These are phyloP conservation scores for Eupleurogrammus muticus DNA, from an alignment of 2,797 vertebrate species.

Conservation along the genomic window DNA sequence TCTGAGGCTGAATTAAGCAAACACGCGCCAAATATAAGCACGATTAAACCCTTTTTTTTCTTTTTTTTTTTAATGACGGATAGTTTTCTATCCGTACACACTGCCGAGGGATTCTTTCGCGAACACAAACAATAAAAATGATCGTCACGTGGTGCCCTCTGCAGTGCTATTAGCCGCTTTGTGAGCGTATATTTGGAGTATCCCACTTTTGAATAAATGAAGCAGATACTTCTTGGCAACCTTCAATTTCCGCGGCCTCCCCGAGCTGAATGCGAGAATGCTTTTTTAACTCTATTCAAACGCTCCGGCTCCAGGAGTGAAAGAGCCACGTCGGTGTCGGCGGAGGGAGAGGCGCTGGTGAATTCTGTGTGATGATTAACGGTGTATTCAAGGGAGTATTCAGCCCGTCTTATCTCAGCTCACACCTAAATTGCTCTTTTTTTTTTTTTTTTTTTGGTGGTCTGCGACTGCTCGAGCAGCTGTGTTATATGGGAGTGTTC, in stretches of 20 bases:
- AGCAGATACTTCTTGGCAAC: constrained; percentile 18
- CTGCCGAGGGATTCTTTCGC: not conserved
- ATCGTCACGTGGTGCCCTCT: not conserved
- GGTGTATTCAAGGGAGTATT: constrained; percentile 62
- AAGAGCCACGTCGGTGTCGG: constrained; percentile 33
- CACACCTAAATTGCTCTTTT: constrained; percentile 64
- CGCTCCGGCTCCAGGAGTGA: constrained; percentile 32
- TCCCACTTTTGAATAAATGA: constrained; percentile 16
- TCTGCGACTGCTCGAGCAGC: constrained; percentile 53
- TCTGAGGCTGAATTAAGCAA: constrained; percentile 19
- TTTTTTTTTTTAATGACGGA: constrained; percentile 9
- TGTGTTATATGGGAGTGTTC: constrained; percentile 40
- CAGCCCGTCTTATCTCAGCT: constrained; percentile 61
- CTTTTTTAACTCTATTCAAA: constrained; percentile 27
- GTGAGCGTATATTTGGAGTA: constrained; percentile 14
- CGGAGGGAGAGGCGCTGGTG: constrained; percentile 40
- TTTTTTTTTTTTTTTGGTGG: constrained; percentile 57
- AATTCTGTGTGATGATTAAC: constrained; percentile 71
- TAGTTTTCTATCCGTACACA: constrained; percentile 19
- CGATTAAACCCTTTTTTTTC: constrained; percentile 5
- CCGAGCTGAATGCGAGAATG: constrained; percentile 35
- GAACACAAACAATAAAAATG: too few species aligned
- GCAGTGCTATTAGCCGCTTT: constrained; percentile 20
- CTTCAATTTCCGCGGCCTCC: constrained; percentile 36
- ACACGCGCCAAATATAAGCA: constrained; percentile 12